phyloP scores from a whole-genome alignment of 2,113 vertebrate species.

The Clarias magur region DNA sequence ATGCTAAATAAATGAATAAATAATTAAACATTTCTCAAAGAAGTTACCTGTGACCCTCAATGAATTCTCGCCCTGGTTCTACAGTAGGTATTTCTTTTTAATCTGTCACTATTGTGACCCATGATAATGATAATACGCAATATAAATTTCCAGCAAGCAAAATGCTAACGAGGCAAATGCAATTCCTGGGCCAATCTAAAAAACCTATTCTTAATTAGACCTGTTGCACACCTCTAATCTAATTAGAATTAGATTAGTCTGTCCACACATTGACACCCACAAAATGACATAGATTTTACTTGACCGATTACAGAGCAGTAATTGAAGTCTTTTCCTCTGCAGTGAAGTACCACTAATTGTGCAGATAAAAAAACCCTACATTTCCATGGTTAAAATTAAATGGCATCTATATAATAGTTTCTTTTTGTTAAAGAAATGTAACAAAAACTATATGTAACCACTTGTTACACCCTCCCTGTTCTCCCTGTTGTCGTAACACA shows the following conservation, averaged over 20 bases:
- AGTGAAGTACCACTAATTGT: constrained; percentile 28
- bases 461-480: neutral
- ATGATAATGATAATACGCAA: constrained; percentile 5
- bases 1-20: neutral
- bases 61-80: neutral
- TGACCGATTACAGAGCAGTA: constrained; percentile 36
- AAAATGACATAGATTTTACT: constrained; percentile 29
- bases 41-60: neutral
- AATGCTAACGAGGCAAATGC: constrained; percentile 26
- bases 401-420: neutral
- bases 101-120: neutral
- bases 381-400: neutral
- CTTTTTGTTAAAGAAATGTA: neutral
- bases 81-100: neutral
- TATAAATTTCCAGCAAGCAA: neutral
- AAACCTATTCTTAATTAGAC: constrained; percentile 33
- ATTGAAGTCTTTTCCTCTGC: constrained; percentile 43
- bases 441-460: neutral
- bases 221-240: constrained; percentile 33
- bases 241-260: constrained; percentile 26
- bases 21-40: neutral
- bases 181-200: constrained; percentile 32
- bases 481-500: neutral
- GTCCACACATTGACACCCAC: constrained; percentile 27
- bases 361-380: neutral